Percentiles rank a stretch among this genome's conserved stretches.
Conservation (phyloP, 2,888 invertebrate genomes). For the Lithophane socia region DNA sequence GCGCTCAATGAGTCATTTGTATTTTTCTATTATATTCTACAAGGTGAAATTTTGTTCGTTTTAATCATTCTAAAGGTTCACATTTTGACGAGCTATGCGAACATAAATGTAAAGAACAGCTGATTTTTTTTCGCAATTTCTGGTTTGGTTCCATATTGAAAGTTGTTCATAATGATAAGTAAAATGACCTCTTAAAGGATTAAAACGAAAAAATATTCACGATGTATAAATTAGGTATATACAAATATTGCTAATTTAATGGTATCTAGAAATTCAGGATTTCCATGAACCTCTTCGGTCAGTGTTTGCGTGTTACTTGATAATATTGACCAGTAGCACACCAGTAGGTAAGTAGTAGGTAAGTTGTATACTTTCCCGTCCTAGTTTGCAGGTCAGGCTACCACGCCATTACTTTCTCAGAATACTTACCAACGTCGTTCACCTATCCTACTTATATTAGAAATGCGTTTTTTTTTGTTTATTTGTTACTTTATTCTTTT, state of each 20-base stretch:
- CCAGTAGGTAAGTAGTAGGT: neutral
- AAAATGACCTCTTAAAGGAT: too few species aligned
- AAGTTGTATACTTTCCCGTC: neutral
- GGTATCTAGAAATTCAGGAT: neutral
- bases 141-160: too few species aligned
- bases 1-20: neutral
- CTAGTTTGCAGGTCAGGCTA: slow-evolving; percentile 15
- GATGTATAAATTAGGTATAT: too few species aligned
- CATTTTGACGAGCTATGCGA: too few species aligned
- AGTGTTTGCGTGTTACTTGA: slow-evolving; percentile 18
- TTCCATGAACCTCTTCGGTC: neutral
- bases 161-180: too few species aligned
- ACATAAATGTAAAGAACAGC: too few species aligned
- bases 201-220: too few species aligned
- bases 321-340: slow-evolving; percentile 15
- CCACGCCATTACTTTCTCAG: neutral
- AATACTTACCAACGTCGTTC: neutral
- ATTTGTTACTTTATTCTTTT: rapidly evolving
- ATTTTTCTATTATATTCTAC: neutral
- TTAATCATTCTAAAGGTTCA: too few species aligned
- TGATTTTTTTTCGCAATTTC: too few species aligned
- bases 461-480: neutral
- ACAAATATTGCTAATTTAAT: too few species aligned
- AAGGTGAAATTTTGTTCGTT: too few species aligned
- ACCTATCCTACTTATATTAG: neutral